A percentile compares a stretch with the other conserved stretches of the same genome.
Evolutionary conservation across 2,888 invertebrate species (phyloP).

Genomic region (Crematogaster levior): DNA sequence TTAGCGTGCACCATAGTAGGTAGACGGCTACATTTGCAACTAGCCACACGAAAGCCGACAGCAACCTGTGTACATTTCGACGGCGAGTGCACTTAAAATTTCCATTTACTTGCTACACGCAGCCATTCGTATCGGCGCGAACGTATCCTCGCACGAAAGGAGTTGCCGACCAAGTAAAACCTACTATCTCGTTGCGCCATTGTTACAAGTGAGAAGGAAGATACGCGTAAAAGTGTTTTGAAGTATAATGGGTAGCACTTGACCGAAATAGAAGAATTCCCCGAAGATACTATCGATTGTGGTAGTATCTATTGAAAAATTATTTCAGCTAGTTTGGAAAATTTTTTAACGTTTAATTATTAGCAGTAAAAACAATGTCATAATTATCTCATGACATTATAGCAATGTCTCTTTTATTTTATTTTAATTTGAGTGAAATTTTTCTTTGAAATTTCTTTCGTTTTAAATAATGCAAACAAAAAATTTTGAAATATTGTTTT

Average conservation of each 20-base stretch:
- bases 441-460: neutral
- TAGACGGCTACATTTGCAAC: constrained; percentile 63
- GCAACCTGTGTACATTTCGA: constrained; percentile 63
- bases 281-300: neutral
- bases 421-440: neutral
- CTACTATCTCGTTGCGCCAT: constrained; percentile 26
- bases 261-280: constrained; percentile 62
- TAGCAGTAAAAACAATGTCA: neutral
- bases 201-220: constrained; percentile 37
- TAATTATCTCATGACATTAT: neutral
- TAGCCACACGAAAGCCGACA: constrained; percentile 49
- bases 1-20: constrained; percentile 55
- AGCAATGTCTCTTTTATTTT: neutral
- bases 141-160: constrained; percentile 60
- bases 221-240: constrained; percentile 62
- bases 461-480: neutral
- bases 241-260: constrained; percentile 64
- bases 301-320: neutral
- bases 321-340: neutral
- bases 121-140: constrained; percentile 70
- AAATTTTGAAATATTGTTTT: neutral
- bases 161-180: constrained; percentile 44
- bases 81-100: constrained; percentile 77
- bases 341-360: neutral
- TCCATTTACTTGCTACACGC: constrained; percentile 76